phyloP scores from a whole-genome alignment of 2,888 invertebrate genomes.

The Chromoteleia sp. region DNA sequence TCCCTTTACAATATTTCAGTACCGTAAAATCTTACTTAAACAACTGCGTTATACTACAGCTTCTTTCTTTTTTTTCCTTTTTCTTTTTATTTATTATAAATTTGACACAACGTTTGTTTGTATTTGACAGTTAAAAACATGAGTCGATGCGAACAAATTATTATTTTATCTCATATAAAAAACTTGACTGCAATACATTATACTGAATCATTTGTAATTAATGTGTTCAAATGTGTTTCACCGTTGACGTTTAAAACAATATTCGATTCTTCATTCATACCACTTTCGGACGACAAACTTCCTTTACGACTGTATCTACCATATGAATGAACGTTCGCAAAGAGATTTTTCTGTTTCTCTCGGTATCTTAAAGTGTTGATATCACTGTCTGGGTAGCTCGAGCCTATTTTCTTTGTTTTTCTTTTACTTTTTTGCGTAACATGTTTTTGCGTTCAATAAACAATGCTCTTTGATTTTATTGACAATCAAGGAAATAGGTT shows the following conservation, averaged over 20 bases:
- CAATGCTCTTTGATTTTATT: constrained; percentile 32
- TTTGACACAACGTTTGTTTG: constrained; percentile 46
- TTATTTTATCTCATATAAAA: constrained; percentile 25
- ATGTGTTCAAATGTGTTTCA: constrained; percentile 3
- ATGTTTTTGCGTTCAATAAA: constrained; percentile 14
- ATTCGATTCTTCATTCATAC: constrained; percentile 8
- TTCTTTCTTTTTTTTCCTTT: no score
- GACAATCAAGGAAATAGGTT: constrained; percentile 48
- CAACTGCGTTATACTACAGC: constrained; percentile 28
- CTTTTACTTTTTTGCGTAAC: constrained; percentile 4
- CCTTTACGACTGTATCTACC: constrained; percentile 10
- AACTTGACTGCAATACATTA: constrained; percentile 21
- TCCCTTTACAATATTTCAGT: constrained; percentile 34
- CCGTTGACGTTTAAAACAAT: constrained; percentile 1
- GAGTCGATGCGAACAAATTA: constrained; percentile 22
- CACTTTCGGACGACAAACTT: constrained; percentile 3
- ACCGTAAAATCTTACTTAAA: constrained; percentile 32
- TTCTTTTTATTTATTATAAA: constrained; percentile 37
- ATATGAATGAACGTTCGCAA: constrained; percentile 13
- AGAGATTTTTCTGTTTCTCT: constrained; percentile 3
- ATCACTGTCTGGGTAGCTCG: background rate
- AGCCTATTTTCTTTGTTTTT: no score
- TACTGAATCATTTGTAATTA: constrained; percentile 14
- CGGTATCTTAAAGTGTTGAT: background rate
- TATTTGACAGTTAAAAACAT: constrained; percentile 39